These are phyloP conservation scores for Dicrurus megarhynchus DNA, from an alignment of 2,113 vertebrate genomes.

Conservation along the genomic window DNA sequence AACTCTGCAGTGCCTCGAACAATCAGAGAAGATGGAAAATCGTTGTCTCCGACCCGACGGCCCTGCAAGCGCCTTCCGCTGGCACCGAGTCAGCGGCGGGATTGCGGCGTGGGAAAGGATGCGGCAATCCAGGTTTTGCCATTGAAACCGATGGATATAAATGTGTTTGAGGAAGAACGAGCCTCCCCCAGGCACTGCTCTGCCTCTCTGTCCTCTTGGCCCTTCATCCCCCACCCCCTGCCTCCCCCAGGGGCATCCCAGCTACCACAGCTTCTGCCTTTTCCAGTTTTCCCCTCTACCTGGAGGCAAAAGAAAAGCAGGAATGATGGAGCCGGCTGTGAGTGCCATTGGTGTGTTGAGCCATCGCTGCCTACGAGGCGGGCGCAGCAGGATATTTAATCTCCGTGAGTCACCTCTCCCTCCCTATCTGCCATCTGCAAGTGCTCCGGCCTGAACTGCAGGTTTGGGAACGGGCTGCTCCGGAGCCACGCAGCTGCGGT, in stretches of 20 bases:
- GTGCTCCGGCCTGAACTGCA: background rate
- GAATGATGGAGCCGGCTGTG: background rate
- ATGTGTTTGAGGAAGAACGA: rapidly evolving
- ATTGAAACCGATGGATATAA: background rate
- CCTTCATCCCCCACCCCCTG: background rate
- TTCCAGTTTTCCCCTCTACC: background rate
- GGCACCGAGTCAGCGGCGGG: background rate
- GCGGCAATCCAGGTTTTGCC: background rate
- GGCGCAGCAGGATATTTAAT: background rate
- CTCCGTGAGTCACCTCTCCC: slow-evolving; percentile 4
- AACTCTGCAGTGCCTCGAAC: background rate
- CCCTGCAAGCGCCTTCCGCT: background rate
- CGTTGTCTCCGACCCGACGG: background rate
- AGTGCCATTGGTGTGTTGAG: background rate
- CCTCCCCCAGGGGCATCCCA: background rate
- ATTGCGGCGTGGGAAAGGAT: background rate
- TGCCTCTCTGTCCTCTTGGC: background rate
- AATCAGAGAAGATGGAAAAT: background rate
- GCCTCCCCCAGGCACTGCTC: background rate
- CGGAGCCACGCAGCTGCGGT: background rate
- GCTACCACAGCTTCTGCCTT: background rate
- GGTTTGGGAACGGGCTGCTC: background rate
- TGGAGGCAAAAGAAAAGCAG: background rate
- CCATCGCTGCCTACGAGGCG: background rate
- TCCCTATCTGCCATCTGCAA: background rate